Percentiles rank a stretch among this genome's conserved stretches.
phyloP scores from a whole-genome alignment of 2,797 vertebrate species.

The Gymnopithys bicolor region DNA sequence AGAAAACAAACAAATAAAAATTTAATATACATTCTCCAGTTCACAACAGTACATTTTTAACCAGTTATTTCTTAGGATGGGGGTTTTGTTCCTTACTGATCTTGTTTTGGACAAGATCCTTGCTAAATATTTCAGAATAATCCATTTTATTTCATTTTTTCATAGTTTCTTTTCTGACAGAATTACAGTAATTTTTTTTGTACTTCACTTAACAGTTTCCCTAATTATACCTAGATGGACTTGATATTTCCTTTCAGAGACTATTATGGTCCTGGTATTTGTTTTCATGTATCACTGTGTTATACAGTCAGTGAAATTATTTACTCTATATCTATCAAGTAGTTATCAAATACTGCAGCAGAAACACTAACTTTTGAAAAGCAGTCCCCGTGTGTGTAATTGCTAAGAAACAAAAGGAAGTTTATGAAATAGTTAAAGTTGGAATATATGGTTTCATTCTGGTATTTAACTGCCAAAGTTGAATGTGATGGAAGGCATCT shows the following conservation, averaged over 20 bases:
- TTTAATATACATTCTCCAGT: neutral
- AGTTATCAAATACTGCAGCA: slow-evolving; percentile 21
- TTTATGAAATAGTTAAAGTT: slow-evolving; percentile 21
- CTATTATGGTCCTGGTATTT: neutral
- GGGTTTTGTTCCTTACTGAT: neutral
- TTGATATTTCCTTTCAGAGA: neutral
- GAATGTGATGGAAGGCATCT: slow-evolving; percentile 63
- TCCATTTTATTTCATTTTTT: neutral
- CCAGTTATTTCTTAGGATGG: neutral
- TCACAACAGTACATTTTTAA: neutral
- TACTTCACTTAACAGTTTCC: neutral
- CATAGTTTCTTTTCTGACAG: neutral
- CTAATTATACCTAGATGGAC: neutral
- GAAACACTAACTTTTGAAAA: neutral
- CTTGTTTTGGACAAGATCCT: neutral
- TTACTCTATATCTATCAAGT: neutral
- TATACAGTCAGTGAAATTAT: neutral
- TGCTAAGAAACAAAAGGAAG: slow-evolving; percentile 27
- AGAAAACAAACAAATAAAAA: neutral
- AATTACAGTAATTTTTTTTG: neutral
- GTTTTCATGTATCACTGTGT: neutral
- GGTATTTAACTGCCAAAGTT: slow-evolving; percentile 35
- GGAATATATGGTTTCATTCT: slow-evolving; percentile 50
- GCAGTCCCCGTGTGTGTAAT: neutral
- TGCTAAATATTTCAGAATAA: neutral